phyloP scores from a whole-genome alignment of 2,888 invertebrate species.

The Synanthedon andrenaeformis region DNA sequence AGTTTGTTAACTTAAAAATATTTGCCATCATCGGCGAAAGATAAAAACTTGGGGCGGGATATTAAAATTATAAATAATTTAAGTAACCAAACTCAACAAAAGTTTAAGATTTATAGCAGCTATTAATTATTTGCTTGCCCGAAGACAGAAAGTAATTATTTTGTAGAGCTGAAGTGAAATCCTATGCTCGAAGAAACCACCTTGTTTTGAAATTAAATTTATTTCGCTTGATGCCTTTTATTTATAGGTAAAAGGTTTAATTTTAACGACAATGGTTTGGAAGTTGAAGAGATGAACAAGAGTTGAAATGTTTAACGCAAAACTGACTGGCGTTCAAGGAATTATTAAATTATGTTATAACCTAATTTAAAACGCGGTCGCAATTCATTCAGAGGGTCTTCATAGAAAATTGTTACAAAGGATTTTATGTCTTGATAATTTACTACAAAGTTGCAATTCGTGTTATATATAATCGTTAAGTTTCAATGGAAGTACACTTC shows the following conservation, averaged over 20 bases:
- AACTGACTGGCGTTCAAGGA: not conserved
- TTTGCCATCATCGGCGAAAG: constrained; percentile 5
- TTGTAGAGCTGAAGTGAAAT: constrained; percentile 43
- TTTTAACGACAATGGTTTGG: constrained; percentile 18
- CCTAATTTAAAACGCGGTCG: not conserved
- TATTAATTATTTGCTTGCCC: constrained; percentile 47
- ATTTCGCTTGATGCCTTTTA: constrained; percentile 19
- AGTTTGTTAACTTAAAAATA: not conserved
- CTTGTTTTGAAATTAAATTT: constrained; percentile 26
- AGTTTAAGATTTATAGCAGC: constrained; percentile 47
- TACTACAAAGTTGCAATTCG: too few species aligned
- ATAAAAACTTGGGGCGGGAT: constrained; percentile 15
- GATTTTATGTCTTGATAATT: too few species aligned
- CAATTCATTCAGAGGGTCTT: too few species aligned
- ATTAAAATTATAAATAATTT: constrained; percentile 39
- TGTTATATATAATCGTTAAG: too few species aligned
- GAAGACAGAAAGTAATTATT: constrained; percentile 48
- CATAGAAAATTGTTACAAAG: too few species aligned
- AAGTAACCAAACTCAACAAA: constrained; percentile 40
- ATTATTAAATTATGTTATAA: not conserved
- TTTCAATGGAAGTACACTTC: too few species aligned
- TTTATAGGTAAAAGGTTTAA: constrained; percentile 19
- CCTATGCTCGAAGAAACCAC: constrained; percentile 28
- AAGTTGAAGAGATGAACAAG: not conserved
- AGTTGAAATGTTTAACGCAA: not conserved